These are phyloP conservation scores for Drosophila nigricruria DNA, from an alignment of 2,888 invertebrate genomes.

Conservation along the genomic window DNA sequence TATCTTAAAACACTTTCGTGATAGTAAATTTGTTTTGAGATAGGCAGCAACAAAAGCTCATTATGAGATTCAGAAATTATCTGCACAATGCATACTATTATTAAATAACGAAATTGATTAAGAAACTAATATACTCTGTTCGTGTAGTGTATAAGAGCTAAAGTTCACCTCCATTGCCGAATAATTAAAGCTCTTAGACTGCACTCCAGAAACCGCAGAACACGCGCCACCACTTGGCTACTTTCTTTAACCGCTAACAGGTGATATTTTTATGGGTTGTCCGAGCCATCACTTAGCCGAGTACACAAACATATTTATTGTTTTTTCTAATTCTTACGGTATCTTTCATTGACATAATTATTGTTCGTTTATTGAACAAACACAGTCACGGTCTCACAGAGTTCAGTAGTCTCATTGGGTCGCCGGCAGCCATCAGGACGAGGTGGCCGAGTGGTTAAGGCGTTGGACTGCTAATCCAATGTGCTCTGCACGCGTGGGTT, in stretches of 20 bases:
- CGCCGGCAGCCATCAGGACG: constrained; percentile 86
- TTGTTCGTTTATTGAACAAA: constrained; percentile 14
- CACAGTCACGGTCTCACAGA: constrained; percentile 3
- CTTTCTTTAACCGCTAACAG: constrained; percentile 55
- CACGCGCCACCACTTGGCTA: constrained; percentile 58
- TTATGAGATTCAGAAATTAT: neutral
- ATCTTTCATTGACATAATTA: constrained; percentile 65
- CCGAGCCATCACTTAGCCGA: constrained; percentile 26
- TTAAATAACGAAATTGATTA: neutral
- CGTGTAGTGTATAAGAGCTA: constrained; percentile 22
- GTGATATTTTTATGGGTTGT: constrained; percentile 15
- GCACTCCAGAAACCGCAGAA: constrained; percentile 38
- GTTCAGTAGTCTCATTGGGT: constrained; percentile 48
- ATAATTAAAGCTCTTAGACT: constrained; percentile 36
- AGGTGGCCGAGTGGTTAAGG: constrained; percentile 95
- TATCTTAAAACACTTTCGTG: neutral
- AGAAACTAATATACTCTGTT: constrained; percentile 26
- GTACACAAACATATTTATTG: constrained; percentile 9
- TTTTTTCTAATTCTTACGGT: constrained; percentile 19
- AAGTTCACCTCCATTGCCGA: constrained; percentile 21
- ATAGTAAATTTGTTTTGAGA: neutral
- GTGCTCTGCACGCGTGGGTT: constrained; percentile 95
- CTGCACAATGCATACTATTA: neutral
- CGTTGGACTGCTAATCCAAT: constrained; percentile 95
- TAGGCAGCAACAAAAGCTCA: neutral